Base-by-base conservation (phyloP, 2,797 vertebrate genomes). In the Eutrigla gurnardus region DNA sequence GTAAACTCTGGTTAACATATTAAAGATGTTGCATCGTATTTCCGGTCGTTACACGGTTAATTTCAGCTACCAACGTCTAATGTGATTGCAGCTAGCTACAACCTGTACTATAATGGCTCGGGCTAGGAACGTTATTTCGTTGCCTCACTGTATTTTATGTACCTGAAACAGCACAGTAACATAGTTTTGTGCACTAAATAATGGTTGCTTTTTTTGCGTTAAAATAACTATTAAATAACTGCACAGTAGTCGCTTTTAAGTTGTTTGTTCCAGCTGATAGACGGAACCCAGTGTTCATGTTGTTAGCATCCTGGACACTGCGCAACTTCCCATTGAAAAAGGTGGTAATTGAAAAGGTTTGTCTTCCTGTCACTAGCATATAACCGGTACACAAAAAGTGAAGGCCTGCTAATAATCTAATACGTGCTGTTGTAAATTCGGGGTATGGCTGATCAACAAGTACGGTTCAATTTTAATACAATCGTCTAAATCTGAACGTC, bases 311-410 rank as follows among this genome's bases (percentile, higher is more conserved):
- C n/a, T 18, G 32, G 3, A 17, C 3, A 45, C 15, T 49, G 8
- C 4, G 13, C 43, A 32, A 55, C 14, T 43, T n/a, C 14, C 39
- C 35, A 25, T 17, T 64, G 37, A 9, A 60, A 77, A 37, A 43
- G 0, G 0, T 42, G 13, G 0, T 4, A 0, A n/a, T 67, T 47
- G 0, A n/a, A 35, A 0, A 1, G 13, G 1, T 1, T 9, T 58
- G 6, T 1, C n/a, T 11, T 13, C n/a, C 35, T 37, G 6, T 45
- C 6, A 8, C 13, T 42, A 15, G 18, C 10, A n/a, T 11, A 6
- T 5, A 39, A 9, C 0, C 0, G 1, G 0, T 39, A 1, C 1
- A 17, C 1, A 2, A 17, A 1, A 17, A 6, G 39, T 42, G 0
- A 50, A 9, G 5, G 4, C 14, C 3, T 17, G 18, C 15, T 36